Percentiles rank a stretch among this genome's conserved stretches.
Conservation (phyloP, 2,113 vertebrate genomes). For the Malurus cyaneus region DNA sequence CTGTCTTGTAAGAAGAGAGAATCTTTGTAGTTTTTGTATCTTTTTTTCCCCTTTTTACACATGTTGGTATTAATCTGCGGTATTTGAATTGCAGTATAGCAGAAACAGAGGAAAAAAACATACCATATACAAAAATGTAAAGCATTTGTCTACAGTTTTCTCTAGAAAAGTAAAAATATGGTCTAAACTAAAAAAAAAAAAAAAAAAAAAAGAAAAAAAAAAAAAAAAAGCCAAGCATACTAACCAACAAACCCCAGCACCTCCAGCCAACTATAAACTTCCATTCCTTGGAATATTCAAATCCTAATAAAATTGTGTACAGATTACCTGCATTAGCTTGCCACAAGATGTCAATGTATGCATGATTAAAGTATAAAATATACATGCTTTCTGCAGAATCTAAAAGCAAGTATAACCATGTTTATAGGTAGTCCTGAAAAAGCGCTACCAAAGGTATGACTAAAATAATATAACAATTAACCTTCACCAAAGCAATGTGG, state of each 20-base stretch:
- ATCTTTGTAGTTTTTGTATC: background rate
- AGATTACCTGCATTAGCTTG: background rate
- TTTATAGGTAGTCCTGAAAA: background rate
- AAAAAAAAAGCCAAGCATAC: background rate
- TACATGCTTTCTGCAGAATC: background rate
- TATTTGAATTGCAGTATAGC: background rate
- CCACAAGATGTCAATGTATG: constrained; percentile 25
- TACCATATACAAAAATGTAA: background rate
- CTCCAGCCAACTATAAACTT: background rate
- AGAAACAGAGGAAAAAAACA: background rate
- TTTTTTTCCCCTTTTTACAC: background rate
- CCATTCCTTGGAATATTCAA: background rate
- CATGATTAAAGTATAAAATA: background rate
- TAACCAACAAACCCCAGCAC: too few relatives aligned
- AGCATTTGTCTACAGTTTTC: background rate
- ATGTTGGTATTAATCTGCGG: background rate
- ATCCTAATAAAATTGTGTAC: background rate
- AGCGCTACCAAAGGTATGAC: background rate
- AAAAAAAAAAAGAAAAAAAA: background rate
- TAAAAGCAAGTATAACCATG: background rate
- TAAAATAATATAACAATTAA: background rate
- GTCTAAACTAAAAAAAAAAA: background rate
- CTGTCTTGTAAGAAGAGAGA: background rate
- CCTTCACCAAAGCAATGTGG: background rate
- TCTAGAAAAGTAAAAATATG: background rate